Evolutionary conservation across 1,140 invertebrate genomes (phyloP).

Genomic region (Lasaia peninsularis): DNA sequence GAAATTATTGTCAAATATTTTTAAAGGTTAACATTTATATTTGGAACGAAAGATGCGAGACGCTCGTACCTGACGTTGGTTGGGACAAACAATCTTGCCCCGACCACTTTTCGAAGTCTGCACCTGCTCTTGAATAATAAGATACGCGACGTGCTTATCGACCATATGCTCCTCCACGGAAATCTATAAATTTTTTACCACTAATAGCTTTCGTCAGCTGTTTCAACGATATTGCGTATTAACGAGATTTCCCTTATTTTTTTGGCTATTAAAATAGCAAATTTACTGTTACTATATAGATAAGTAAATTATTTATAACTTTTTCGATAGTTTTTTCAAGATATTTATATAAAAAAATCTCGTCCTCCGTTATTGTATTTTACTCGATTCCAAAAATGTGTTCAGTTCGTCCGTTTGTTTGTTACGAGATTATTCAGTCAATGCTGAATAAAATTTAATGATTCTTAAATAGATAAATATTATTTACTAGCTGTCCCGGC

Average conservation of each 20-base stretch:
- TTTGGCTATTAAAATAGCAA: neutral
- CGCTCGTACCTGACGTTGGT: conserved; percentile 39
- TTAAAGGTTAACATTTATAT: too few relatives aligned
- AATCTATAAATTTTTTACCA: neutral
- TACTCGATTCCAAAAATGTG: too few relatives aligned
- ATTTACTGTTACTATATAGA: neutral
- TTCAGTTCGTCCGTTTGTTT: too few relatives aligned
- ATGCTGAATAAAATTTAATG: too few relatives aligned
- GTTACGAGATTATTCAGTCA: too few relatives aligned
- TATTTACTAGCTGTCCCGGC: too few relatives aligned
- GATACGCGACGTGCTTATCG: conserved; percentile 4
- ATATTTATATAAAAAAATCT: too few relatives aligned
- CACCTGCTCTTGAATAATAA: conserved; percentile 47
- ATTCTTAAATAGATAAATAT: too few relatives aligned
- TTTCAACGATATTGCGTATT: neutral
- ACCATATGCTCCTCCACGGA: neutral
- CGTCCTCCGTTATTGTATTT: too few relatives aligned
- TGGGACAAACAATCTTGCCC: conserved; percentile 36
- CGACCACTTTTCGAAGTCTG: conserved; percentile 45
- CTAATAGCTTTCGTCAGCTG: neutral
- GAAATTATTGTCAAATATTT: too few relatives aligned
- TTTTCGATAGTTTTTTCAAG: too few relatives aligned
- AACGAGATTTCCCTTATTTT: neutral
- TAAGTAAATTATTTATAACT: neutral
- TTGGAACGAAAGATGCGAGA: neutral